phyloP scores from a whole-genome alignment of 2,888 invertebrate species.

The Galeruca laticollis region DNA sequence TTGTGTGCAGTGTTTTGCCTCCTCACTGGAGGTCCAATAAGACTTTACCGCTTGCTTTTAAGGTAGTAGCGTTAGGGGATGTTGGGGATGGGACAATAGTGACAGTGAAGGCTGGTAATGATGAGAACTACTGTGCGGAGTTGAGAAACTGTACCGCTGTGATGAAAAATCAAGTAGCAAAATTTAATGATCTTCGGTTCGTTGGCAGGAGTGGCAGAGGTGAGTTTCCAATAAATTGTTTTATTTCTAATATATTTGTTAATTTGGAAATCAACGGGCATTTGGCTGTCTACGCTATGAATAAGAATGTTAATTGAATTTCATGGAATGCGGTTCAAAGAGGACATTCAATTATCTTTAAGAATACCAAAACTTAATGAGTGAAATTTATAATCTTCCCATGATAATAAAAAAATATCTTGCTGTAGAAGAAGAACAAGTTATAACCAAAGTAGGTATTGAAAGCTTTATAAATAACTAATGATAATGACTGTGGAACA shows the following conservation, averaged over 20 bases:
- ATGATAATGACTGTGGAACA: no score
- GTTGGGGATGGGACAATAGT: constrained; percentile 97
- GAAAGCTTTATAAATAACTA: no score
- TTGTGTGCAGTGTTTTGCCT: constrained; percentile 95
- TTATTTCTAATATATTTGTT: not conserved
- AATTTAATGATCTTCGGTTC: constrained; percentile 98
- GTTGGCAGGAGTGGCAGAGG: constrained; percentile 99
- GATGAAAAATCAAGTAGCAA: constrained; percentile 98
- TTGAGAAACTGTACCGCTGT: constrained; percentile 93
- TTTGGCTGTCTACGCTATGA: no score
- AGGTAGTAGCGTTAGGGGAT: constrained; percentile 94
- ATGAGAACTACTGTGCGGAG: constrained; percentile 98
- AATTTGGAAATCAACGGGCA: no score
- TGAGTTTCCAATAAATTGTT: constrained; percentile 66
- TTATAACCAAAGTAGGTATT: no score
- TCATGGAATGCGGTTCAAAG: no score
- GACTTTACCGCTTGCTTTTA: constrained; percentile 96
- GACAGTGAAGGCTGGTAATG: constrained; percentile 96
- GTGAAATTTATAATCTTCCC: no score
- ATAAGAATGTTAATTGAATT: no score
- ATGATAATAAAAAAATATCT: no score
- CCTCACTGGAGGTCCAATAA: constrained; percentile 99
- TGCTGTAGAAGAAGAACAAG: no score
- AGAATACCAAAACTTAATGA: no score
- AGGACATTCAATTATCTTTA: no score